A percentile compares a stretch with the other conserved stretches of the same genome.
These are phyloP conservation scores for Acestrorhynchus altus DNA, from an alignment of 2,797 vertebrate species.

Conservation along the genomic window DNA sequence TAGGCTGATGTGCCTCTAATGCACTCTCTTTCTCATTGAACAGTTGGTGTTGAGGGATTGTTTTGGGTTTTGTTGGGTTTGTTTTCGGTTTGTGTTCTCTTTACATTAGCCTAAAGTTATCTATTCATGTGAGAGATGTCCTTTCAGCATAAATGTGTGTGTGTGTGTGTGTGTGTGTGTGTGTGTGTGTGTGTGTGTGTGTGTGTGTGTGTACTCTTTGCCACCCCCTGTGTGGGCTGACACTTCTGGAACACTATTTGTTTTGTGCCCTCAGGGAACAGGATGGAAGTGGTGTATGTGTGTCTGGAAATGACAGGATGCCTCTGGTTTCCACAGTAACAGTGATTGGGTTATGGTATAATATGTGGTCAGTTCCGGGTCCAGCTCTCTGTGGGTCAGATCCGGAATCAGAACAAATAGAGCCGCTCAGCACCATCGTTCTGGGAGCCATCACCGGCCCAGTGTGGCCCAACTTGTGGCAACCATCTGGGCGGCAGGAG, in stretches of 20 bases:
- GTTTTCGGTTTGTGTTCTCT: slow-evolving; percentile 16
- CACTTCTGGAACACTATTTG: slow-evolving; percentile 48
- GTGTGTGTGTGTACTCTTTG: neutral
- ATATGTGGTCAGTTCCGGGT: slow-evolving; percentile 50
- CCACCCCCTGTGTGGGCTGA: slow-evolving; percentile 51
- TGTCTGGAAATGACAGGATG: slow-evolving; percentile 6
- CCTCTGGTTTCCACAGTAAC: slow-evolving; percentile 63
- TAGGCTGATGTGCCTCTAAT: neutral
- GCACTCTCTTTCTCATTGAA: neutral
- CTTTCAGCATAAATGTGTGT: slow-evolving; percentile 13
- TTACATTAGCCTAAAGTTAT: slow-evolving; percentile 1
- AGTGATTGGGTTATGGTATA: slow-evolving; percentile 27
- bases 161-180: too few relatives aligned
- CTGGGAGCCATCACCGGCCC: neutral
- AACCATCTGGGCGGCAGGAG: neutral
- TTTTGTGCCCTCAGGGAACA: slow-evolving; percentile 59
- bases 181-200: slow-evolving; percentile 8
- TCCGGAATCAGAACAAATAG: slow-evolving; percentile 40
- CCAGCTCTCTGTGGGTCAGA: slow-evolving; percentile 46
- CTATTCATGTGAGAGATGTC: neutral
- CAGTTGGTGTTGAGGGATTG: neutral
- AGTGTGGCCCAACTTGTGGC: neutral
- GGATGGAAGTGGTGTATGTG: slow-evolving; percentile 48
- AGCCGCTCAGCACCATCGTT: slow-evolving; percentile 31
- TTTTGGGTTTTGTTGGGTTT: neutral